These are phyloP conservation scores for Coelogynopora nodosa DNA, from an alignment of 2,888 invertebrate species.

Conservation along the genomic window DNA sequence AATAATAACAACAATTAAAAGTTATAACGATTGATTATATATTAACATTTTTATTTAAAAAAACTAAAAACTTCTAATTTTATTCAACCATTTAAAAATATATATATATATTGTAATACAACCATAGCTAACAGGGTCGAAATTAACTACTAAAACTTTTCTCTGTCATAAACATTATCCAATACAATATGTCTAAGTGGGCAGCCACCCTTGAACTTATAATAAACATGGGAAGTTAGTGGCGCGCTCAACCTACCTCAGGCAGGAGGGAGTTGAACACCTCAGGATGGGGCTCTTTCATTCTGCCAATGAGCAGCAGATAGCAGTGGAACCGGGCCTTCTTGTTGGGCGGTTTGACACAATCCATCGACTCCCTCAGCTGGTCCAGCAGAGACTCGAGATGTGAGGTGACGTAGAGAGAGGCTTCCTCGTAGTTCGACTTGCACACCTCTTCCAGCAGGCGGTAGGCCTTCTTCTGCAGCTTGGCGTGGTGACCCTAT, in stretches of 20 bases:
- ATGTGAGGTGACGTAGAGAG: background rate
- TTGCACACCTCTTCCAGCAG: background rate
- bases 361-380: background rate
- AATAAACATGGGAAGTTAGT: background rate
- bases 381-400: background rate
- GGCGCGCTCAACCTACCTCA: background rate
- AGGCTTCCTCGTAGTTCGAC: background rate
- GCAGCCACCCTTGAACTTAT: too few relatives aligned
- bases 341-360: slow-evolving; percentile 7
- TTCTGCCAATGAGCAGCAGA: background rate
- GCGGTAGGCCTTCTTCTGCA: slow-evolving; percentile 6
- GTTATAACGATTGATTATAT: too few relatives aligned
- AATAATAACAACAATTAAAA: too few relatives aligned
- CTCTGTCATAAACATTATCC: too few relatives aligned
- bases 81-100: too few relatives aligned
- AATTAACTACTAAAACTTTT: too few relatives aligned
- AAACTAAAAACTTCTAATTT: too few relatives aligned
- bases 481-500: background rate
- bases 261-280: background rate
- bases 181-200: too few relatives aligned
- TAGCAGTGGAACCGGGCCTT: slow-evolving; percentile 5
- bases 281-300: background rate
- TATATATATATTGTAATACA: too few relatives aligned
- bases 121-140: too few relatives aligned
- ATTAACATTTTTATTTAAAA: too few relatives aligned